Conservation (phyloP, 2,888 invertebrate species). For the Xylophagus ater region DNA sequence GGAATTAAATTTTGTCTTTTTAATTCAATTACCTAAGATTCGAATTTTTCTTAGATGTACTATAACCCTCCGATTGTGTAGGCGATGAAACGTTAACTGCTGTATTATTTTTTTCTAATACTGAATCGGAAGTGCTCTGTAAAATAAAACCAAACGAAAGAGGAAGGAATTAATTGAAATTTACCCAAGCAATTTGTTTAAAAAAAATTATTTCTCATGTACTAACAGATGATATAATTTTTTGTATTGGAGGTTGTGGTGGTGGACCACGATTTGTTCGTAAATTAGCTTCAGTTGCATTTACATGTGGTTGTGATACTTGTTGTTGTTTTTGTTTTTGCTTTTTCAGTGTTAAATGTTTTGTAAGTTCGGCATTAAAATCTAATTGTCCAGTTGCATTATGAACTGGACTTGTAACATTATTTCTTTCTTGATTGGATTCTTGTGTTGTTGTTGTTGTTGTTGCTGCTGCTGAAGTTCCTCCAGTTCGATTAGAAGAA, state of each 20-base stretch:
- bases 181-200: neutral
- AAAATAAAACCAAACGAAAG: conserved; percentile 22
- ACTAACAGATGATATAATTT: conserved; percentile 51
- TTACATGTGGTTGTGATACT: conserved; percentile 23
- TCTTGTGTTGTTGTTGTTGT: conserved; percentile 26
- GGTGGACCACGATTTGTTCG: conserved; percentile 59
- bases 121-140: conserved; percentile 52
- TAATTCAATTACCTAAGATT: conserved; percentile 15
- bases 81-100: conserved; percentile 30
- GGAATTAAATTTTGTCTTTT: neutral
- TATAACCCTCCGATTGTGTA: conserved; percentile 32
- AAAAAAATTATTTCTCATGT: conserved; percentile 2
- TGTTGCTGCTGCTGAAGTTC: conserved; percentile 17
- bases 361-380: conserved; percentile 37
- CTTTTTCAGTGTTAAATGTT: conserved; percentile 37
- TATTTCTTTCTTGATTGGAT: conserved; percentile 32
- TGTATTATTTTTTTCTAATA: conserved; percentile 37
- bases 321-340: conserved; percentile 27
- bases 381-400: conserved; percentile 32
- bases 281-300: conserved; percentile 37
- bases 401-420: conserved; percentile 14
- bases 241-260: conserved; percentile 67
- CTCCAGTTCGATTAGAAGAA: neutral
- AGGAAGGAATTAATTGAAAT: conserved; percentile 12
- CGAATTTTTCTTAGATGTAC: conserved; percentile 14